Evolutionary conservation across 2,888 invertebrate genomes (phyloP), one percentile per base, ranked within the genome.

Genomic region (Macaria liturata): DNA sequence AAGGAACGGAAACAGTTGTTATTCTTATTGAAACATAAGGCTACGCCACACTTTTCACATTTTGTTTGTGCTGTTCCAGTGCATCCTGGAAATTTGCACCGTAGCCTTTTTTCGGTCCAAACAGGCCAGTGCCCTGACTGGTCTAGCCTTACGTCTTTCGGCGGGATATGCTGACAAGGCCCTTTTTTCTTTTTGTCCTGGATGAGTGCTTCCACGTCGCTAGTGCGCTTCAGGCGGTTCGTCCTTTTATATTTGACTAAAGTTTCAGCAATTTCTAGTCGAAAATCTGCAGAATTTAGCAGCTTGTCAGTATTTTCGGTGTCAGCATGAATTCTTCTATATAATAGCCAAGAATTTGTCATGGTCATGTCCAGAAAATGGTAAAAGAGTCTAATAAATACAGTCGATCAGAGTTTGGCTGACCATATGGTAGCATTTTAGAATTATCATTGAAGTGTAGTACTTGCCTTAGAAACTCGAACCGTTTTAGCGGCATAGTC

Each of bases 1-100:
- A 39, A 39, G 4, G 20, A 20, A 20, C 20, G 20, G 9, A 43
- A 43, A 9, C 43, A 43, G 43, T 43, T 43, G 9, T 43, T 43
- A n/a, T n/a, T 9, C n/a, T 43, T 43, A n/a, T 43, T 43, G n/a
- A 43, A 43, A n/a, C 61, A n/a, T n/a, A 62, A 53, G 70, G 66
- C 46, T 66, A 67, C 9, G 69, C 37, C 34, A 46, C 52, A 7
- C 40, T 42, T 39, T 59, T 55, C 32, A 66, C 62, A 46, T 49
- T 57, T 45, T 70, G 61, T 43, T 43, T 43, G 43, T 4, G 43
- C 9, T 9, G 9, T n/a, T 9, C 43, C 43, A 7, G 6, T 43
- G 43, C 43, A 43, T 9, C 4, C n/a, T 7, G 43, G 3, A 7
- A 43, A 9, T 43, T 43, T 43, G n/a, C 43, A 43, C n/a, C 43